A percentile compares a stretch with the other conserved stretches of the same genome.
These are phyloP conservation scores for Ctenomys sociabilis DNA, from an alignment of 2,113 vertebrate species.

Conservation along the genomic window DNA sequence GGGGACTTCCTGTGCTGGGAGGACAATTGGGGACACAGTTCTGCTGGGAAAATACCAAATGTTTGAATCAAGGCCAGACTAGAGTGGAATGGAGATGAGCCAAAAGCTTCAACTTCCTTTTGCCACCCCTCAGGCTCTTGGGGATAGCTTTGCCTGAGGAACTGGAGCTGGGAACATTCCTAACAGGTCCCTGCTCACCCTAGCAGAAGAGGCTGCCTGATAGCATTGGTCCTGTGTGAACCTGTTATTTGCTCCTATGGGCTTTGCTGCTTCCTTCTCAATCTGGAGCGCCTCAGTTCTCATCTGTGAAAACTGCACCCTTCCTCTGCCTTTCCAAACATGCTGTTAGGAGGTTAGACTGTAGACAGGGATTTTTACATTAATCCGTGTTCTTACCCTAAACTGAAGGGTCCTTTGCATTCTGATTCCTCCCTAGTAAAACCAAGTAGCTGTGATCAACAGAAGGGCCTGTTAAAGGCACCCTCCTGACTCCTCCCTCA, in stretches of 20 bases:
- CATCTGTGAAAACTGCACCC: neutral
- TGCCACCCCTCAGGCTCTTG: neutral
- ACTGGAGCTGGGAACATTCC: neutral
- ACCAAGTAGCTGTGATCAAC: neutral
- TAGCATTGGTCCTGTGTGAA: neutral
- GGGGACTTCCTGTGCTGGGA: neutral
- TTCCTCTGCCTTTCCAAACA: neutral
- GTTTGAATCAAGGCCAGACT: neutral
- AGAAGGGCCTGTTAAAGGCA: neutral
- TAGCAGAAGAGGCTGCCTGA: neutral
- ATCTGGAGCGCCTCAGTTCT: neutral
- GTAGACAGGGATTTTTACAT: neutral
- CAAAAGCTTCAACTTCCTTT: neutral
- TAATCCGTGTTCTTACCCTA: neutral
- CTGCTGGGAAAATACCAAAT: neutral
- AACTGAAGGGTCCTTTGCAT: neutral
- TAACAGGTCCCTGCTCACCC: neutral
- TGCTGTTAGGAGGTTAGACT: neutral
- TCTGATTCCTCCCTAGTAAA: neutral
- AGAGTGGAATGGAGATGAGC: neutral
- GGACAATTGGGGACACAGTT: neutral
- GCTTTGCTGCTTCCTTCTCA: neutral
- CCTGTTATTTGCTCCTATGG: slow-evolving; percentile 51
- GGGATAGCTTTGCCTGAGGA: neutral
- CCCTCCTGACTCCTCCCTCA: neutral